Percentiles rank a stretch among this genome's conserved stretches.
Conservation (phyloP, 2,113 vertebrate genomes). For the Desmodus rotundus region DNA sequence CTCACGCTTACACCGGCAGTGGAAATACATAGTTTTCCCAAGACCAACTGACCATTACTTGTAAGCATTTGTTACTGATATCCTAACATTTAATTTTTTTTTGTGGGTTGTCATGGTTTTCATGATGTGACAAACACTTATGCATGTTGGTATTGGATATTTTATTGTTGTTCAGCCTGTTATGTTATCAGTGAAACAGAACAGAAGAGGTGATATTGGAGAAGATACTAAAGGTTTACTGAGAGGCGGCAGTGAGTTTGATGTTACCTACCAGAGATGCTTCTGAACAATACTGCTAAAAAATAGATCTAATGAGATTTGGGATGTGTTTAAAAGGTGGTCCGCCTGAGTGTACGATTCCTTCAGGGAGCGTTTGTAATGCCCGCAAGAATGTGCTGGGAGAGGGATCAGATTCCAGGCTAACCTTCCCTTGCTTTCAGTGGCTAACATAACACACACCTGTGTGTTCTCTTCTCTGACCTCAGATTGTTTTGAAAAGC, state of each 20-base stretch:
- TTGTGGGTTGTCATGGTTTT: slow-evolving; percentile 12
- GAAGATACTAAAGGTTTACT: slow-evolving; percentile 63
- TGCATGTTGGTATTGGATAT: slow-evolving; percentile 57
- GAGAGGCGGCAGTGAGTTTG: slow-evolving; percentile 41
- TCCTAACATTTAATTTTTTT: neutral
- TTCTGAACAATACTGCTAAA: slow-evolving; percentile 75
- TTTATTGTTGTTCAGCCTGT: slow-evolving; percentile 55
- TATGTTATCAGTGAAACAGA: slow-evolving; percentile 52
- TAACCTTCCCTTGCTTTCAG: slow-evolving; percentile 72
- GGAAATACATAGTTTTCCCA: neutral
- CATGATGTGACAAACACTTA: slow-evolving; percentile 4
- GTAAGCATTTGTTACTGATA: neutral
- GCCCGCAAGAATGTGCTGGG: slow-evolving; percentile 80
- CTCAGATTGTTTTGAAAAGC: slow-evolving; percentile 76
- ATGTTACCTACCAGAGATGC: slow-evolving; percentile 57
- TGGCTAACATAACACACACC: slow-evolving; percentile 76
- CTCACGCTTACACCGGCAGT: neutral
- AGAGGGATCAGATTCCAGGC: slow-evolving; percentile 74
- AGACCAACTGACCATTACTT: neutral
- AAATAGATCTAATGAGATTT: slow-evolving; percentile 71
- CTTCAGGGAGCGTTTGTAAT: slow-evolving; percentile 80
- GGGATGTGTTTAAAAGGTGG: slow-evolving; percentile 76
- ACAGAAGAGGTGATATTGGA: slow-evolving; percentile 53
- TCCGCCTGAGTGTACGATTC: slow-evolving; percentile 77
- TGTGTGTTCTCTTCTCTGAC: slow-evolving; percentile 81